Percentiles rank a stretch among this genome's conserved stretches.
Evolutionary conservation across 2,888 invertebrate genomes (phyloP).

Genomic region (Mechanitis mazaeus): DNA sequence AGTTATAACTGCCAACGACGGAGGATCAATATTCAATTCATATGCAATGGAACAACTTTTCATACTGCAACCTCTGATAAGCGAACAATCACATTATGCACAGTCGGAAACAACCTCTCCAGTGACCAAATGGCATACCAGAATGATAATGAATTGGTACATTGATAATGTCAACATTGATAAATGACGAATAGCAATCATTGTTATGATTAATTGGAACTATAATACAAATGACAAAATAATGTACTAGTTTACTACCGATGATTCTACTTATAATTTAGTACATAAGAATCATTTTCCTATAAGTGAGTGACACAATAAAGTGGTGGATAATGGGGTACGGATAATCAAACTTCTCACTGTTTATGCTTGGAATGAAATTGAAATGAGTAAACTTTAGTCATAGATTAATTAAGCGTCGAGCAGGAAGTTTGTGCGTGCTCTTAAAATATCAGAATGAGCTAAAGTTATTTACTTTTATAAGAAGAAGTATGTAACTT

Average conservation of each 20-base stretch:
- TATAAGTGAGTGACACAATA: slow-evolving; percentile 20
- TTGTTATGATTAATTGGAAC: slow-evolving; percentile 19
- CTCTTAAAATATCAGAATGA: slow-evolving; percentile 66
- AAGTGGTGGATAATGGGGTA: slow-evolving; percentile 25
- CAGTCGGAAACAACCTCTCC: slow-evolving; percentile 12
- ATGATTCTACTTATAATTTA: slow-evolving; percentile 3
- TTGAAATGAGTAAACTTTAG: slow-evolving; percentile 63
- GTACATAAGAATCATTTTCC: slow-evolving; percentile 9
- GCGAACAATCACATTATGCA: too few species aligned
- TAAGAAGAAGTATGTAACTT: slow-evolving; percentile 60
- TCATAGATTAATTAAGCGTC: slow-evolving; percentile 64
- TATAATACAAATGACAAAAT: slow-evolving; percentile 15
- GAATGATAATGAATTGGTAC: slow-evolving; percentile 20
- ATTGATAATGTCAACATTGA: slow-evolving; percentile 25
- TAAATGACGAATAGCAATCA: slow-evolving; percentile 23
- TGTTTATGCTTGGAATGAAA: slow-evolving; percentile 49
- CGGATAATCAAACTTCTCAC: slow-evolving; percentile 33
- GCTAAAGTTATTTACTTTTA: slow-evolving; percentile 67
- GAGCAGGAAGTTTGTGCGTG: slow-evolving; percentile 53
- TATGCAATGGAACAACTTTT: slow-evolving; percentile 6
- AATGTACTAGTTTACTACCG: slow-evolving; percentile 4
- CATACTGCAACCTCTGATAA: not conserved
- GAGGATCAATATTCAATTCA: not conserved
- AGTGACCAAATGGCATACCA: slow-evolving; percentile 14
- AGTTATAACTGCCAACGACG: too few species aligned